Conservation (phyloP, 2,797 vertebrate genomes). For the Microchirus variegatus region DNA sequence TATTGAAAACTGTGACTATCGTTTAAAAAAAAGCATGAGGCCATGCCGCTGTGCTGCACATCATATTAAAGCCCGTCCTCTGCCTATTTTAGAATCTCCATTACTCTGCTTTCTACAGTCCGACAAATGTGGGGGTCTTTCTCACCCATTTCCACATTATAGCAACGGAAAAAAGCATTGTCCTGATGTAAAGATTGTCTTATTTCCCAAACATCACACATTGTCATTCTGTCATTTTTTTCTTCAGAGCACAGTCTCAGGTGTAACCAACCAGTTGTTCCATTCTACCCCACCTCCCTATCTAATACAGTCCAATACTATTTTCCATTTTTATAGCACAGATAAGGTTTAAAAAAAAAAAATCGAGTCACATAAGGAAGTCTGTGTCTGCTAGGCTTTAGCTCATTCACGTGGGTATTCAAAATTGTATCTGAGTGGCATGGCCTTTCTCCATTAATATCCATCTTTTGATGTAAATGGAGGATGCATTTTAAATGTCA, state of each 20-base stretch:
- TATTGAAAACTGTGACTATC: conserved; percentile 69
- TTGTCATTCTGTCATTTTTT: conserved; percentile 52
- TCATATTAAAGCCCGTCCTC: conserved; percentile 45
- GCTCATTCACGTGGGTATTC: conserved; percentile 13
- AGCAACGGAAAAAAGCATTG: conserved; percentile 47
- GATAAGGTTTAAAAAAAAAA: conserved; percentile 9
- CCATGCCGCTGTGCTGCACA: conserved; percentile 40
- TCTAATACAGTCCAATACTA: neutral
- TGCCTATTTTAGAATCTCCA: conserved; percentile 39
- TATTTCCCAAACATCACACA: conserved; percentile 52
- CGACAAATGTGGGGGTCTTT: conserved; percentile 11
- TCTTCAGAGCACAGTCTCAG: conserved; percentile 59
- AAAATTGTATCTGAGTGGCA: conserved; percentile 22
- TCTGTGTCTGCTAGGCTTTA: conserved; percentile 3
- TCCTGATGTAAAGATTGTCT: conserved; percentile 55
- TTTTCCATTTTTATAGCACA: conserved; percentile 8
- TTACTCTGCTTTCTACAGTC: conserved; percentile 30
- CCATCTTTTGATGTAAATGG: too few species aligned
- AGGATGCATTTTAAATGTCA: too few species aligned
- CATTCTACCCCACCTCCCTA: conserved; percentile 17
- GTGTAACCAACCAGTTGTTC: conserved; percentile 22
- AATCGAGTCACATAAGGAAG: conserved; percentile 21
- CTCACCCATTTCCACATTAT: conserved; percentile 12
- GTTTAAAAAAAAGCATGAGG: conserved; percentile 61
- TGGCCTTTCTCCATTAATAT: conserved; percentile 4